Evolutionary conservation across 2,797 vertebrate species (phyloP), one percentile per base, ranked within the genome.

Genomic region (Melopsittacus undulatus): DNA sequence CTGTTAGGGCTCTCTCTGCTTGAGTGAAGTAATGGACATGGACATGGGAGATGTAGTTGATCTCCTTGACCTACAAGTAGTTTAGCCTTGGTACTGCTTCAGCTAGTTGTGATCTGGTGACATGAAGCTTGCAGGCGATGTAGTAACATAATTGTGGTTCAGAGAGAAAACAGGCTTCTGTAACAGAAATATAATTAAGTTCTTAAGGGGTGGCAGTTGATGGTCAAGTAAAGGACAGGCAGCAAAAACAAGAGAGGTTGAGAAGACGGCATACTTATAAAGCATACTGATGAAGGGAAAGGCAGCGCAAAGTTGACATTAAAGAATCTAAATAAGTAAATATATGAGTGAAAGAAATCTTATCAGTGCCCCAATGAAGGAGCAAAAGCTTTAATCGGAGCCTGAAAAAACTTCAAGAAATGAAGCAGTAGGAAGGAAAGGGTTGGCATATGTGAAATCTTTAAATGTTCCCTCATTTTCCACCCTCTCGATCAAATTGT

Each of bases 61-160:
- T 15, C 38, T 61, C 38, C 19, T 74, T 83, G 68, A 80, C 26
- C 15, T 56, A 20, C 20, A 87, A 40, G 29, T 83, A 73, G 12
- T 51, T 78, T 75, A 90, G 49, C 69, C 49, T 89, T 83, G 62
- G 45, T 75, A 12, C 42, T 81, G 10, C 48, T 83, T 86, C 43
- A 93, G 57, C 14, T 67, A 56, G 16, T 11, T 13, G 16, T 63
- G 38, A 46, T 18, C 13, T 29, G 40, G 59, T 34, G 73, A 30
- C 16, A 12, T 16, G 30, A 68, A 86, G 27, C 63, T 83, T 78
- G 51, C 19, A 63, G 52, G 48, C 77, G 52, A 13, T 40, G 26
- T 4, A 15, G 23, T 61, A 70, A 49, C 7, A 21, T 10, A 34
- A 48, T 59, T 40, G 46, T 11, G 8, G 21, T 45, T 91, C 74